Base-by-base conservation (phyloP, 2,797 vertebrate species). In the Harpagifer antarcticus region DNA sequence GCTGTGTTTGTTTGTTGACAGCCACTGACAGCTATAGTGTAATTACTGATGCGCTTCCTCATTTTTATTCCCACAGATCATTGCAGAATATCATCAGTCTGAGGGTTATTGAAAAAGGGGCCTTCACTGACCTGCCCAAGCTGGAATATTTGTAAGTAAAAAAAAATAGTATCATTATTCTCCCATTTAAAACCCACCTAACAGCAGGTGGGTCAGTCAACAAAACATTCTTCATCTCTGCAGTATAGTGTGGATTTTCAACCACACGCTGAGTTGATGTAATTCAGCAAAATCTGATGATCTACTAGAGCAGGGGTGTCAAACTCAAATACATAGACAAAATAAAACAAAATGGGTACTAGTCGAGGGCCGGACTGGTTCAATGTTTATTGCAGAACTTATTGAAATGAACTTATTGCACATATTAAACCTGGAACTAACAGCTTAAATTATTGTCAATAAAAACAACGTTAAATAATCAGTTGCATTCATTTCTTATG, bases 1-100 rank as follows among this genome's bases (percentile, higher is more conserved):
- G 44, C 49, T 45, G 16, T 75, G 68, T 76, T 83, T 69, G 66
- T 79, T 77, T 84, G 74, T 75, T 70, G 79, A 80, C 50, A 64
- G 52, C 23, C 7, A n/a, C 72, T 67, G 61, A 81, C 67, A 49
- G 67, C 63, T 70, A 53, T 70, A 77, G 79, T 79, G 37, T 82
- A 77, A 87, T 79, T 60, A 61, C 58, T 80, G 57, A 84, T 79
- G 45, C 54, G 43, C 82, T 71, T 75, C 15, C 27, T 79, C 43
- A 13, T 69, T 79, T 81, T 55, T 45, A 11, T 79, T 68, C 52
- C 74, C 82, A 63, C 88, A 98, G 97, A 87, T 92, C 92, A 59
- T 92, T 98, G 88, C 94, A 93, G 91, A 98, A 96, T 82, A 96
- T 96, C 0, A 96, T 96, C 90, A 95, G 95, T 86, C 92, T 98